Base-by-base conservation (phyloP, 2,797 vertebrate species). In the Mallotus villosus region DNA sequence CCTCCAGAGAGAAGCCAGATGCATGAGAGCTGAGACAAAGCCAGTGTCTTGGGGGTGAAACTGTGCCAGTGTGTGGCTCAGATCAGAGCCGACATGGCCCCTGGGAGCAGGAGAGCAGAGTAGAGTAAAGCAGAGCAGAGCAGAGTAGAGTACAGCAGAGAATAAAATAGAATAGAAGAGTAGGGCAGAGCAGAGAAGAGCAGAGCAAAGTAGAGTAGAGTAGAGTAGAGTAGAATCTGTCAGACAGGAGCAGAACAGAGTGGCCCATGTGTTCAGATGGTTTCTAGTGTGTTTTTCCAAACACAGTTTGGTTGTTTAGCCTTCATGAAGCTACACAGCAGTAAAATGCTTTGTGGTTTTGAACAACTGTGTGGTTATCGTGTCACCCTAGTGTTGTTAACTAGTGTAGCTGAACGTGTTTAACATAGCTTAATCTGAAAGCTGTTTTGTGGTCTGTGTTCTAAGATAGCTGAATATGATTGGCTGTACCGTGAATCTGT, bases 71-170 rank as follows among this genome's bases (percentile, higher is more conserved):
- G 78, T 19, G 71, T 65, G 57, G 84, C 85, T 88, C 80, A 66
- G 86, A 92, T 89, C 86, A 90, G 85, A 90, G 88, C 81, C 81
- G 29, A 1, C 21, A 79, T 84, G 87, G 86, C 87, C 86, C 73
- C 81, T 84, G 85, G 89, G 87, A 74, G 81, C 85, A 75, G 78
- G 51, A 82, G 78, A 37, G 41, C 78, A 86, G 87, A 17, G 76
- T 77, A 82, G 86, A 91, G 92, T 93, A 90, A 9, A 75, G 92
- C 80, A 87, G 91, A 91, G 75, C 71, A 76, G 84, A 85, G 78
- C 84, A 71, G 71, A 79, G 63, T 79, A 51, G 69, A 57, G 80
- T 86, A 76, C 85, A 86, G 79, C 75, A 29, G 29, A 29, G 29
- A 2, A 29, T 29, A 29, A 4, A 29, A 29, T 4, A 29, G 29